These are phyloP conservation scores for Regulus satrapa DNA, from an alignment of 2,113 vertebrate species.

Conservation along the genomic window DNA sequence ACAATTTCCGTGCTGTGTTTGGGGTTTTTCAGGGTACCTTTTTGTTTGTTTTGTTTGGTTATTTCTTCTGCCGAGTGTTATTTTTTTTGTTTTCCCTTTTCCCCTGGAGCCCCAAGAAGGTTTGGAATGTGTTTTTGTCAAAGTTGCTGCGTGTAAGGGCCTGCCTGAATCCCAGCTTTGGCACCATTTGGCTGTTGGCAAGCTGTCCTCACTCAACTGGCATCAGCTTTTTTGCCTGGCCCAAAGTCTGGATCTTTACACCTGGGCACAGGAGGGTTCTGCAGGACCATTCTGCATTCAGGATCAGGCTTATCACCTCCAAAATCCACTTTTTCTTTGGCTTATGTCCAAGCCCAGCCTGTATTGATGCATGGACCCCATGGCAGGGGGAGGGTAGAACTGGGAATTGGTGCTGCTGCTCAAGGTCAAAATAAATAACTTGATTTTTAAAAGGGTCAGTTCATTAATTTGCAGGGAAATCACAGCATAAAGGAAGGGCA, in stretches of 20 bases:
- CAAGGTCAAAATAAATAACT: background rate
- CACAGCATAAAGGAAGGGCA: background rate
- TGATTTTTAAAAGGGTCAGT: background rate
- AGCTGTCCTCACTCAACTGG: background rate
- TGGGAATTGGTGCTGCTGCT: background rate
- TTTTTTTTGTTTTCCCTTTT: background rate
- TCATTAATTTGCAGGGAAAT: background rate
- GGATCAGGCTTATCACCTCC: background rate
- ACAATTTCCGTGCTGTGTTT: conserved; percentile 14
- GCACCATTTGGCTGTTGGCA: conserved; percentile 10
- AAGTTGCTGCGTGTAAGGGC: conserved; percentile 10
- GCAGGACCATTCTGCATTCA: background rate
- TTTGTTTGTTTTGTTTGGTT: conserved; percentile 18
- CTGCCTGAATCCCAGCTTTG: conserved; percentile 43
- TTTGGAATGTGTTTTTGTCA: conserved; percentile 58
- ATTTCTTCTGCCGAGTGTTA: background rate
- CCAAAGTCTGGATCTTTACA: background rate
- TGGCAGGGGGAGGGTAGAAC: background rate
- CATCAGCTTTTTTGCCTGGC: background rate
- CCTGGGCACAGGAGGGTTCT: background rate
- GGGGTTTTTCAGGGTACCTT: background rate
- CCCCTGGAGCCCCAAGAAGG: conserved; percentile 29
- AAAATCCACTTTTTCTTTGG: background rate
- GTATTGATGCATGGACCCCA: background rate
- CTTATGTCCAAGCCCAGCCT: background rate